Percentiles rank a stretch among this genome's conserved stretches.
phyloP scores from a whole-genome alignment of 2,113 vertebrate species.

The Sander lucioperca region DNA sequence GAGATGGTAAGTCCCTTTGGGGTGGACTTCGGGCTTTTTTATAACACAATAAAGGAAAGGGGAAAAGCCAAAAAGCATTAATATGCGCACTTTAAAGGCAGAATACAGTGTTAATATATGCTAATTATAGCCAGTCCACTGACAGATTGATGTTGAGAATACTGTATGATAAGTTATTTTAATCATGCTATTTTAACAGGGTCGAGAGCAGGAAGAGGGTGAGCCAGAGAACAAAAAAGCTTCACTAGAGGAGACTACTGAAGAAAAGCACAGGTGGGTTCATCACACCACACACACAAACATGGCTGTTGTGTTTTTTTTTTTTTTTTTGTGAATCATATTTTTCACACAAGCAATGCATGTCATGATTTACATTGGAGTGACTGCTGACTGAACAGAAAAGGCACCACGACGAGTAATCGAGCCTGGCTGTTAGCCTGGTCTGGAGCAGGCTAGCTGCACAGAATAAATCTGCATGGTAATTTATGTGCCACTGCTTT shows the following conservation, averaged over 20 bases:
- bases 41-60: too few relatives aligned
- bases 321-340: neutral
- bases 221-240: constrained; percentile 86
- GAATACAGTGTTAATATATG: neutral
- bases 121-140: neutral
- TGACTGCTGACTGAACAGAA: too few relatives aligned
- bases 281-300: neutral
- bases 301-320: neutral
- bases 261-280: constrained; percentile 87
- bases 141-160: neutral
- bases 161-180: neutral
- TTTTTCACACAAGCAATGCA: neutral
- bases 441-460: too few relatives aligned
- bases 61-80: too few relatives aligned
- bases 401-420: too few relatives aligned
- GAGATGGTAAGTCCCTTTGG: too few relatives aligned
- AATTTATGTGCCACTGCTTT: too few relatives aligned
- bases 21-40: too few relatives aligned
- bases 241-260: constrained; percentile 79
- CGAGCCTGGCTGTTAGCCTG: too few relatives aligned
- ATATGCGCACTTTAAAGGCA: neutral
- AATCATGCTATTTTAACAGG: constrained; percentile 75
- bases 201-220: constrained; percentile 76
- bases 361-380: neutral
- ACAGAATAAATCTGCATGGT: too few relatives aligned